Evolutionary conservation across 2,888 invertebrate species (phyloP), one percentile per base, ranked within the genome.

Genomic region (Bombyx huttoni): DNA sequence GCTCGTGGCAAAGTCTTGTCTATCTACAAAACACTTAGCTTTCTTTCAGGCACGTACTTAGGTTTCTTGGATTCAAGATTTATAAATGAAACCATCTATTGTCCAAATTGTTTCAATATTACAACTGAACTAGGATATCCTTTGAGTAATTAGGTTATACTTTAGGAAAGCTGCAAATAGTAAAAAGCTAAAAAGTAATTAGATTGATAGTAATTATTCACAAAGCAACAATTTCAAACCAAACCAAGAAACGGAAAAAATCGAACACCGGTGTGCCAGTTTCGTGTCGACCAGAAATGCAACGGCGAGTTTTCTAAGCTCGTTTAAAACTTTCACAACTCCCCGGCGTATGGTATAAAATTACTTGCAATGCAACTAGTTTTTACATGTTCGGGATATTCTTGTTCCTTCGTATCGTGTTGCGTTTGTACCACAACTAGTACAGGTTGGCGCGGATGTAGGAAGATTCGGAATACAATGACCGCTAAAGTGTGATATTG

Each of bases 321-420:
- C 64, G 60, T 65, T 62, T 64, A 60, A 62, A 78, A 78, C 78
- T 81, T 81, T 80, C 78, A 73, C 78, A 68, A 62, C 65, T 64
- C 62, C 65, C 61, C 70, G 63, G 69, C 63, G 73, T 70, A 73
- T 70, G 68, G 61, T 60, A 73, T 70, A 70, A 68, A 69, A 61
- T 69, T 64, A 69, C 67, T 62, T 56, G 54, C 52, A 75, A 76
- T 56, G 54, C 52, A 75, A 76, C 79, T 70, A 67, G 77, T 79
- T 77, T 72, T 73, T 62, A 54, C 52, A 55, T 51, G 34, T 56
- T 52, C 51, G 53, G 57, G 60, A 63, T 70, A 67, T 70, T 70
- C 67, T 59, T 61, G 64, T 65, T 61, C 62, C 61, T 63, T 58
- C 58, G 63, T 61, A 68, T 75, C 68, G 62, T 58, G 63, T 73